Evolutionary conservation across 2,888 invertebrate genomes (phyloP).

Genomic region (Trachelus iudaicus): DNA sequence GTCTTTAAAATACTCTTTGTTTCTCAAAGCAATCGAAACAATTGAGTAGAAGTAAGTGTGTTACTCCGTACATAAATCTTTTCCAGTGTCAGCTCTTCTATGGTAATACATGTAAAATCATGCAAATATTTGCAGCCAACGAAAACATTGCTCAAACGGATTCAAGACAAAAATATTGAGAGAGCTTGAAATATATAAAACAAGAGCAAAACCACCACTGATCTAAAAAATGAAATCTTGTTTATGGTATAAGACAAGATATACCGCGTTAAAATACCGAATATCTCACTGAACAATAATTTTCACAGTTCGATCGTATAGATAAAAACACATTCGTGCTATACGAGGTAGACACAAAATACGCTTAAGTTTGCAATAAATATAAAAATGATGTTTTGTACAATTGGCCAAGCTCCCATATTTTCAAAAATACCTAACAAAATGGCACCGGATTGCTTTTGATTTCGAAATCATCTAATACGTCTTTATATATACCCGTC

Average conservation of each 20-base stretch:
- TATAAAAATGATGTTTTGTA: neutral
- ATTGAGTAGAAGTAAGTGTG: neutral
- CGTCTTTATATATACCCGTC: neutral
- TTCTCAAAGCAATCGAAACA: neutral
- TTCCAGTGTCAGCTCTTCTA: neutral
- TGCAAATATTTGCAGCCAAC: neutral
- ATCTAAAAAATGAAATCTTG: neutral
- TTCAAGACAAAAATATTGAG: neutral
- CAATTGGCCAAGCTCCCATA: neutral
- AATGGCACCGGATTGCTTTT: slow-evolving; percentile 3
- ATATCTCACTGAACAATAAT: neutral
- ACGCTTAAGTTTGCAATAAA: neutral
- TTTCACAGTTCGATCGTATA: neutral
- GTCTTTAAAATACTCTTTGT: neutral
- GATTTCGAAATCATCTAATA: neutral
- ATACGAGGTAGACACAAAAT: neutral
- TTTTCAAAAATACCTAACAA: neutral
- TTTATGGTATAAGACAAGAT: neutral
- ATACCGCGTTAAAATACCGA: neutral
- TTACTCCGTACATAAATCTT: neutral
- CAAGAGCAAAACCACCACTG: neutral
- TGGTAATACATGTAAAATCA: neutral
- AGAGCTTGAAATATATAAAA: neutral
- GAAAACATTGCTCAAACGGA: neutral
- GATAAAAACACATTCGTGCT: neutral